Evolutionary conservation across 1,140 invertebrate genomes (phyloP).

Genomic region (Leptinotarsa defecta): DNA sequence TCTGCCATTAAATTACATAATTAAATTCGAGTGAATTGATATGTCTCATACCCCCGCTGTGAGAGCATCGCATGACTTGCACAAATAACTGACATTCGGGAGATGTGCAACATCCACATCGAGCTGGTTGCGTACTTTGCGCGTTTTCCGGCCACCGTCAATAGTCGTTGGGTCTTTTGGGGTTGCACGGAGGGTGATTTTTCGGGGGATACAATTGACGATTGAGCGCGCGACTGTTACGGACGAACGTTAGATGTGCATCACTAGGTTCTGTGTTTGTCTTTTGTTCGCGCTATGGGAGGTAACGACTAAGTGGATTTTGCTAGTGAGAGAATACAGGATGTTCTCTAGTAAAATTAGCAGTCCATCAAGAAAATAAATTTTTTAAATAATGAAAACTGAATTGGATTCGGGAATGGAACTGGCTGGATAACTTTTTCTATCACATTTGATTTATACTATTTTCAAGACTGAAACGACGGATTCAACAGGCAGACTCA

Average conservation of each 20-base stretch:
- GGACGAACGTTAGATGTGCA: slow-evolving; percentile 22
- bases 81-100: slow-evolving; percentile 5
- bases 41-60: neutral
- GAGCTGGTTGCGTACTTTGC: slow-evolving; percentile 14
- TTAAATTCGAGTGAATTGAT: neutral
- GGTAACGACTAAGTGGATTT: slow-evolving; percentile 20
- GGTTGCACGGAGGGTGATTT: slow-evolving; percentile 30
- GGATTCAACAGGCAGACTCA: too few species aligned
- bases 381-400: too few species aligned
- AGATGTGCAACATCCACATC: slow-evolving; percentile 2
- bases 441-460: too few species aligned
- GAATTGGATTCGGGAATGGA: too few species aligned
- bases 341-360: neutral
- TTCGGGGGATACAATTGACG: slow-evolving; percentile 20
- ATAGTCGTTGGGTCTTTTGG: slow-evolving; percentile 17
- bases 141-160: slow-evolving; percentile 16
- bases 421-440: too few species aligned
- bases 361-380: too few species aligned
- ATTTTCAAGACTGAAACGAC: too few species aligned
- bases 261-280: slow-evolving; percentile 20
- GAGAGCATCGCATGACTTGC: slow-evolving; percentile 7
- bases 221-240: slow-evolving; percentile 19
- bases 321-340: slow-evolving; percentile 3
- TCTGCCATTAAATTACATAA: neutral
- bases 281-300: slow-evolving; percentile 11